Conservation (phyloP, 92 coral and sea anemone species). For the Phenganax marumi region DNA sequence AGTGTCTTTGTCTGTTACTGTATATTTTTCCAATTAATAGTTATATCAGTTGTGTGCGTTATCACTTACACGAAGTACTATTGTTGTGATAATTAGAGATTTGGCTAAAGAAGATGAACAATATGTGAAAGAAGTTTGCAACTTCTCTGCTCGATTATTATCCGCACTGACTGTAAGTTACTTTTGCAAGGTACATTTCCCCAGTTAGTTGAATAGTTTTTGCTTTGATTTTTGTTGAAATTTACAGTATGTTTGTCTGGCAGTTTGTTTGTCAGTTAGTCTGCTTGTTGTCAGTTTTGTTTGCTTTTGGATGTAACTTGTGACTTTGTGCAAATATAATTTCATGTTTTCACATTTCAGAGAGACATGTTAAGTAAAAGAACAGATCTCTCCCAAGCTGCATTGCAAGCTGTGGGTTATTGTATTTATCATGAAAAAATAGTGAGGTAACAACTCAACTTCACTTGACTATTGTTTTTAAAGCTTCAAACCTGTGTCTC, state of each 20-base stretch:
- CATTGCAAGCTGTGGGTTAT: constrained; percentile 90
- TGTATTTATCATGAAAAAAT: constrained; percentile 86
- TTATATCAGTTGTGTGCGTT: no score
- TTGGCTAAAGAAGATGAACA: constrained; percentile 79
- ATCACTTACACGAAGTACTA: no score
- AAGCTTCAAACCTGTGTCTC: no score
- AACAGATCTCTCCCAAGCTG: constrained; percentile 87
- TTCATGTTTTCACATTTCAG: constrained; percentile 41
- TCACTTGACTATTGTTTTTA: neutral
- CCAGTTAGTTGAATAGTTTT: neutral
- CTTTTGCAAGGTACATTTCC: neutral
- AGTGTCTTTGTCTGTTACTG: no score
- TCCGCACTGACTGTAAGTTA: constrained; percentile 66
- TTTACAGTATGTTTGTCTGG: neutral
- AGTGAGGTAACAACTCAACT: constrained; percentile 61
- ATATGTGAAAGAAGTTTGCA: constrained; percentile 73
- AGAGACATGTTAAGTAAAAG: constrained; percentile 47
- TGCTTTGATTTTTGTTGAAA: neutral
- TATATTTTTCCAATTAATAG: no score
- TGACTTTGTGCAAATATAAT: neutral
- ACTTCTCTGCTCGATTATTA: constrained; percentile 58
- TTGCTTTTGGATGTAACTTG: neutral
- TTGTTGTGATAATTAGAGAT: constrained; percentile 48
- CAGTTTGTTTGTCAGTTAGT: neutral
- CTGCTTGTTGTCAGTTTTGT: neutral